Conservation (phyloP, 2,113 vertebrate genomes). For the Baryphthengus martii region DNA sequence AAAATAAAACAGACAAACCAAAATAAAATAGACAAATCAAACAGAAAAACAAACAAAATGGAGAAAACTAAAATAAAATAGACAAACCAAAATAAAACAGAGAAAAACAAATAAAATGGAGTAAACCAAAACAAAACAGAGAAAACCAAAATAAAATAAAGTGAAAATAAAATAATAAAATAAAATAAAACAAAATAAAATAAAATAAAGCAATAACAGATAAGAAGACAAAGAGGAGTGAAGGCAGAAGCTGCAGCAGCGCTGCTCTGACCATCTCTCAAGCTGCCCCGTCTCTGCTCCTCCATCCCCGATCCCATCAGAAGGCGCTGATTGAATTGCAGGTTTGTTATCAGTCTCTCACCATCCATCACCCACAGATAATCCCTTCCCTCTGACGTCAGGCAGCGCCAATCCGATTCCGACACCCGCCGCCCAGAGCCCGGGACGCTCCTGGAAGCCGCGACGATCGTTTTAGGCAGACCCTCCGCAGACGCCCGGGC, state of each 20-base stretch:
- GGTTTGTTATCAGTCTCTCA: conserved; percentile 1
- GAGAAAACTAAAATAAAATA: not conserved
- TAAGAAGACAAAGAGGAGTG: not conserved
- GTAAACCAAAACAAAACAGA: not conserved
- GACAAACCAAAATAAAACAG: not conserved
- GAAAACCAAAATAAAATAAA: not conserved
- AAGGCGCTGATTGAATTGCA: conserved; percentile 18
- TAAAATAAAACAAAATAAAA: not conserved
- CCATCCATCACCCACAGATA: conserved; percentile 17
- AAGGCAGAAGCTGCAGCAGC: not conserved
- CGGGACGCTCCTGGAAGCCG: not conserved
- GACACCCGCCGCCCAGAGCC: not conserved
- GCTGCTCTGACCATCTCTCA: not conserved
- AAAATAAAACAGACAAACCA: not conserved
- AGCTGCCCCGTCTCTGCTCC: not conserved
- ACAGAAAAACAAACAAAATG: too few relatives aligned
- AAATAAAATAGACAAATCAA: not conserved
- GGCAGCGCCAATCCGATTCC: not conserved
- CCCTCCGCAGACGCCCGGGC: not conserved
- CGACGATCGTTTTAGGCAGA: not conserved
- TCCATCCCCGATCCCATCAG: not conserved
- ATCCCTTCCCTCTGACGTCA: not conserved
- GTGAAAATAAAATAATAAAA: not conserved
- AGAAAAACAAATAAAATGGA: too few relatives aligned
- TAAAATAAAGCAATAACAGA: not conserved